Percentiles rank a stretch among this genome's conserved stretches.
phyloP scores from a whole-genome alignment of 2,888 invertebrate species.

The Tenthredo notha region DNA sequence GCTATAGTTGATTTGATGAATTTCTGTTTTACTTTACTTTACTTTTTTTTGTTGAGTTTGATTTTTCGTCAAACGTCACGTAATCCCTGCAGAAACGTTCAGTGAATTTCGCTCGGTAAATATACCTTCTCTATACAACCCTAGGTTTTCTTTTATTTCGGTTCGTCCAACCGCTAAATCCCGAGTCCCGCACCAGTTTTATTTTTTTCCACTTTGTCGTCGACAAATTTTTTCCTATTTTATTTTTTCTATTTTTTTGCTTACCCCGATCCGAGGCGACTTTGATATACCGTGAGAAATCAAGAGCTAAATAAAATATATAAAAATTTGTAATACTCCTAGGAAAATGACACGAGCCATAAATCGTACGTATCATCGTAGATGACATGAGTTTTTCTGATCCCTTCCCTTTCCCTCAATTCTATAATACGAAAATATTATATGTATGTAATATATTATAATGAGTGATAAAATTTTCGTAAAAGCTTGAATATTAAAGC shows the following conservation, averaged over 20 bases:
- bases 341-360: not conserved
- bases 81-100: constrained; percentile 11
- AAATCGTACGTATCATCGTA: not conserved
- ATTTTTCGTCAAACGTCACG: constrained; percentile 1
- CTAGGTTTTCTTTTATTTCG: not conserved
- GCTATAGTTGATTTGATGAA: not conserved
- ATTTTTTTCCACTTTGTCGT: not conserved
- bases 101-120: constrained; percentile 16
- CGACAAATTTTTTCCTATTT: not conserved
- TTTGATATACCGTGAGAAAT: not conserved
- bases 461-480: not conserved
- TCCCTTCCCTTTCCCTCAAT: not conserved
- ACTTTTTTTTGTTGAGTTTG: not conserved
- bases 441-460: not conserved
- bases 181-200: not conserved
- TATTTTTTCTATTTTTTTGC: no score
- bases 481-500: not conserved
- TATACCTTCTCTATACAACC: not conserved
- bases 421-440: not conserved
- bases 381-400: no score
- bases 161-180: constrained; percentile 14
- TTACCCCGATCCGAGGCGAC: not conserved
- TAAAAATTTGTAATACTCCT: not conserved
- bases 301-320: not conserved
- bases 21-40: not conserved